These are phyloP conservation scores for Arrhopalites spinosus DNA, from an alignment of 2,888 invertebrate genomes.

Conservation along the genomic window DNA sequence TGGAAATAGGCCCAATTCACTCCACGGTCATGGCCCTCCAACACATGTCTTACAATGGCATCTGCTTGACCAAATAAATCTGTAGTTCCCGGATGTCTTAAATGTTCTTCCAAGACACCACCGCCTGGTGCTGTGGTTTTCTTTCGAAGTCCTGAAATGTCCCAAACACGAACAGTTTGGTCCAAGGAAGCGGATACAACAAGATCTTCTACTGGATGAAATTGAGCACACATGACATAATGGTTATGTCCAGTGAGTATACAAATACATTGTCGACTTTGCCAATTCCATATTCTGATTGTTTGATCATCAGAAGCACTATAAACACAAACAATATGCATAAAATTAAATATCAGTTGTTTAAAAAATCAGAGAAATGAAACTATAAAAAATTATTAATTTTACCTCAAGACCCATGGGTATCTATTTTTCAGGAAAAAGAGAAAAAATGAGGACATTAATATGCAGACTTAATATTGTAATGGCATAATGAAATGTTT, in stretches of 20 bases:
- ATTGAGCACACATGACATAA: conserved; percentile 99
- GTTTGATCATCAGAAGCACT: conserved; percentile 99
- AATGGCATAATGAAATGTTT: too few relatives aligned
- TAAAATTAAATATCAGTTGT: too few relatives aligned
- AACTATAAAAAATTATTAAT: too few relatives aligned
- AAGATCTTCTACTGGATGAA: conserved; percentile 95
- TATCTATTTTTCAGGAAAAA: conserved; percentile 63
- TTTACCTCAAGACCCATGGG: conserved; percentile 98
- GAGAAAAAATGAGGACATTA: too few relatives aligned
- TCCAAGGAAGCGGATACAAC: conserved; percentile 97
- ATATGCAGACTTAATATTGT: too few relatives aligned
- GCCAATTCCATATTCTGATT: conserved; percentile 99
- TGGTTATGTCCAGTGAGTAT: conserved; percentile 97
- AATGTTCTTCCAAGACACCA: conserved; percentile 73
- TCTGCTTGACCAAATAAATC: conserved; percentile 96
- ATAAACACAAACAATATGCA: too few relatives aligned
- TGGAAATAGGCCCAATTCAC: conserved; percentile 99
- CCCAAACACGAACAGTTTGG: conserved; percentile 98
- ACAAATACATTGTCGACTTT: conserved; percentile 93
- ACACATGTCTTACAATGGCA: conserved; percentile 86
- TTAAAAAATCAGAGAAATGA: too few relatives aligned
- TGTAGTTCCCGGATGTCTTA: conserved; percentile 78
- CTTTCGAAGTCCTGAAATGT: conserved; percentile 91
- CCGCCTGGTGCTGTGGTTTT: conserved; percentile 98
- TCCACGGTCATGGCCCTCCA: conserved; percentile 94